phyloP scores from a whole-genome alignment of 1,140 invertebrate genomes.

The Bombus superbus region DNA sequence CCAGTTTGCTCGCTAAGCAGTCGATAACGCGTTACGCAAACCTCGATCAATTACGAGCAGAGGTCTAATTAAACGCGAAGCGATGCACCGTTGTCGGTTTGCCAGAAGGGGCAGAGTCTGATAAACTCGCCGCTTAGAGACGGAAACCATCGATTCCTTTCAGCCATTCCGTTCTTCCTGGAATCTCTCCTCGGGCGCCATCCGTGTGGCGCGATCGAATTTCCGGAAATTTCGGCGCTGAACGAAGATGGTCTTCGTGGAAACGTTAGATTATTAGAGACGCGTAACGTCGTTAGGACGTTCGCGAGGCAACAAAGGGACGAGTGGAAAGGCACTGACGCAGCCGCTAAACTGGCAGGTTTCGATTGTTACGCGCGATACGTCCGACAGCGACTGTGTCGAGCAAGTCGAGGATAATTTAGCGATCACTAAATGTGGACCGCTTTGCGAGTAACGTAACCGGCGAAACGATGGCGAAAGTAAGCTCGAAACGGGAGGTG shows the following conservation, averaged over 20 bases:
- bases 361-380: neutral
- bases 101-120: neutral
- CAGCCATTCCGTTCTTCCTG: neutral
- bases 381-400: no score
- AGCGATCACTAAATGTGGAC: conserved; percentile 39
- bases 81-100: neutral
- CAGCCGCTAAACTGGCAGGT: neutral
- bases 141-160: neutral
- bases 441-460: neutral
- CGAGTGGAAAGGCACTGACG: neutral
- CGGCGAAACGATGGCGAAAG: conserved; percentile 33
- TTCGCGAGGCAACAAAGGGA: neutral
- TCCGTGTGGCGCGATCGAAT: neutral
- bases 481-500: neutral
- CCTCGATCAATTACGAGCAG: conserved; percentile 47
- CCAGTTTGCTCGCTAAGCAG: conserved; percentile 17
- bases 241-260: neutral
- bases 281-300: no score
- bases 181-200: neutral
- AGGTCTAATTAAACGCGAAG: conserved; percentile 58
- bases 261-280: no score
- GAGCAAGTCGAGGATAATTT: conserved; percentile 26
- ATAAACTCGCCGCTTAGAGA: neutral
- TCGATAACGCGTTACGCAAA: conserved; percentile 61
- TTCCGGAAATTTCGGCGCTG: neutral